Conservation (phyloP, 2,888 invertebrate species). For the Tetanocera ferruginea region DNA sequence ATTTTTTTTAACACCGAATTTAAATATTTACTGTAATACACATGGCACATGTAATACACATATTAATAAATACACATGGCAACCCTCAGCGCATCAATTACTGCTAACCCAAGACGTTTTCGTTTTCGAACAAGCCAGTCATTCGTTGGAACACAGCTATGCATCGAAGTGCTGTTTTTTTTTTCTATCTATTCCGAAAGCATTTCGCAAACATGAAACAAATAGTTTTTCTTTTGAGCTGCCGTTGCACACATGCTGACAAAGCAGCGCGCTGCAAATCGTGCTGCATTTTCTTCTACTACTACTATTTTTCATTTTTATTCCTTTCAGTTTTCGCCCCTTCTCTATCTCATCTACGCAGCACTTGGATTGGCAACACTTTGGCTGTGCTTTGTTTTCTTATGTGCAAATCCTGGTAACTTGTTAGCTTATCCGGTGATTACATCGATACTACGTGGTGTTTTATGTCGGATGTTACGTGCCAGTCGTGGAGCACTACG, state of each 20-base stretch:
- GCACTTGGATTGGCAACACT: neutral
- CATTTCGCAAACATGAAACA: conserved; percentile 9
- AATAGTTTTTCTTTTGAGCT: neutral
- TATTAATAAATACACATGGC: neutral
- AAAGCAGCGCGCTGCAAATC: neutral
- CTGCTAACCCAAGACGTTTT: neutral
- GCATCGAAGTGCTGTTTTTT: neutral
- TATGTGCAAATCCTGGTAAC: conserved; percentile 67
- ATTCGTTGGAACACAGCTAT: neutral
- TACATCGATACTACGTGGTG: conserved; percentile 69
- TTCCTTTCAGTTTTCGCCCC: neutral
- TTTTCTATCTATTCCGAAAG: neutral
- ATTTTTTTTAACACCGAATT: too few species aligned
- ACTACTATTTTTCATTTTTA: neutral
- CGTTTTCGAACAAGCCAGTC: neutral
- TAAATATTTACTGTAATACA: too few species aligned
- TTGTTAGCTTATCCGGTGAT: conserved; percentile 70
- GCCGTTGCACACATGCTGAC: neutral
- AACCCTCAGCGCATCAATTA: neutral
- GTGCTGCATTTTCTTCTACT: neutral
- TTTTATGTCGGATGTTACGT: conserved; percentile 47
- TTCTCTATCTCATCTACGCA: neutral
- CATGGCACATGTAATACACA: too few species aligned
- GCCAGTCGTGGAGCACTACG: neutral
- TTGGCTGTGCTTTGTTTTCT: conserved; percentile 18